Percentiles rank a stretch among this genome's conserved stretches.
These are phyloP conservation scores for Furcifer pardalis DNA, from an alignment of 2,797 vertebrate genomes.

Conservation along the genomic window DNA sequence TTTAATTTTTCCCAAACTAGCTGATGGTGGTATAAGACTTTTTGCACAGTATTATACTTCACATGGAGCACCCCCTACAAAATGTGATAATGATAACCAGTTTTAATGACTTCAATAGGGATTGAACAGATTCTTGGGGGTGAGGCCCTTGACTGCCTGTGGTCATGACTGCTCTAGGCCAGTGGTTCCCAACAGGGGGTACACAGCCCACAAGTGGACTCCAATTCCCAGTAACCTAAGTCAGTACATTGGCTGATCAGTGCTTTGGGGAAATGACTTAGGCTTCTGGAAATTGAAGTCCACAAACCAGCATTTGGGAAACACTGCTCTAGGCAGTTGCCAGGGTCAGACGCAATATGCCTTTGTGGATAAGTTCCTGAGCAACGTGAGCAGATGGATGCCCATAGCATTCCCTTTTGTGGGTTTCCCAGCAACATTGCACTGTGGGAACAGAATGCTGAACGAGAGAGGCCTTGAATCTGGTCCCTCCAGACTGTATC, in stretches of 20 bases:
- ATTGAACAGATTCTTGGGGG: not conserved
- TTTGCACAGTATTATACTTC: too few species aligned
- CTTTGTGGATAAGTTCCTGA: not conserved
- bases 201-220: too few species aligned
- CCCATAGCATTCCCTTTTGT: not conserved
- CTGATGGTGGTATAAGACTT: too few species aligned
- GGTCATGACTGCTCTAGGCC: not conserved
- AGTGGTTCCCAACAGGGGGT: too few species aligned
- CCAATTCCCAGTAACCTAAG: too few species aligned
- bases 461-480: not conserved
- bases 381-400: not conserved
- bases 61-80: too few species aligned
- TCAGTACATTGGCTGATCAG: too few species aligned
- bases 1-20: too few species aligned
- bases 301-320: too few species aligned
- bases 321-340: not conserved
- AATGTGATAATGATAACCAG: not conserved
- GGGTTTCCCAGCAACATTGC: not conserved
- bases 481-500: not conserved
- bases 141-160: too few species aligned
- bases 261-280: too few species aligned
- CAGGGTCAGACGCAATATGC: not conserved
- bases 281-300: too few species aligned
- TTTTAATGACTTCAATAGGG: not conserved
- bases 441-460: not conserved